These are phyloP conservation scores for Coreius guichenoti DNA, from an alignment of 2,797 vertebrate genomes.

Conservation along the genomic window DNA sequence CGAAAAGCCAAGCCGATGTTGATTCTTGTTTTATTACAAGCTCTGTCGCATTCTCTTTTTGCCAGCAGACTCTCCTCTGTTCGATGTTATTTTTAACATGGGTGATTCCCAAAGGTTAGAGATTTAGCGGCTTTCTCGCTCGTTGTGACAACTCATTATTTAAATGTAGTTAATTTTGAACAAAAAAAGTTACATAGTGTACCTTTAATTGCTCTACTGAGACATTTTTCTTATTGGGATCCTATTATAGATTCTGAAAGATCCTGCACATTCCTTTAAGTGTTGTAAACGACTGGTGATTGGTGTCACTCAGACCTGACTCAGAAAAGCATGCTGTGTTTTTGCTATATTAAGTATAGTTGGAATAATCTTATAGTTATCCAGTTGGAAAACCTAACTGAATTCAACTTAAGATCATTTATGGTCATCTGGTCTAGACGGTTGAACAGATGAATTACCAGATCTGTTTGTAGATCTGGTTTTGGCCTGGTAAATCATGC, in stretches of 20 bases:
- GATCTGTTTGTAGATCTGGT: background rate
- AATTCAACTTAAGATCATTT: background rate
- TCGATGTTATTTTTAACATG: no score
- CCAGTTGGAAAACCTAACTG: background rate
- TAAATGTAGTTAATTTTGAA: background rate
- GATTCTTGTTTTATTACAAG: no score
- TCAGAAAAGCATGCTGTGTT: slow-evolving; percentile 1
- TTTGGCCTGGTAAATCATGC: background rate
- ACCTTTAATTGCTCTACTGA: background rate
- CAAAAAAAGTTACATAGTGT: background rate
- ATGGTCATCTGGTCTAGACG: background rate
- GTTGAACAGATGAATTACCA: background rate
- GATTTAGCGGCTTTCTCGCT: no score
- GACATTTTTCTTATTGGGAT: background rate
- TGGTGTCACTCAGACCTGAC: background rate
- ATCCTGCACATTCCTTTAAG: slow-evolving; percentile 14
- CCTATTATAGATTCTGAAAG: background rate
- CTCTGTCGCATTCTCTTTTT: no score
- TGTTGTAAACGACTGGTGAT: background rate
- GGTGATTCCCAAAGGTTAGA: no score
- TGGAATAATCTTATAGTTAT: background rate
- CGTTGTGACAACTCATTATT: background rate
- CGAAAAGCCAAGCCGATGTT: no score
- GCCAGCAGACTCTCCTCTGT: no score
- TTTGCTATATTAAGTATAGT: background rate